Evolutionary conservation across 2,113 vertebrate genomes (phyloP).

Genomic region (Dendrocopos noguchii): DNA sequence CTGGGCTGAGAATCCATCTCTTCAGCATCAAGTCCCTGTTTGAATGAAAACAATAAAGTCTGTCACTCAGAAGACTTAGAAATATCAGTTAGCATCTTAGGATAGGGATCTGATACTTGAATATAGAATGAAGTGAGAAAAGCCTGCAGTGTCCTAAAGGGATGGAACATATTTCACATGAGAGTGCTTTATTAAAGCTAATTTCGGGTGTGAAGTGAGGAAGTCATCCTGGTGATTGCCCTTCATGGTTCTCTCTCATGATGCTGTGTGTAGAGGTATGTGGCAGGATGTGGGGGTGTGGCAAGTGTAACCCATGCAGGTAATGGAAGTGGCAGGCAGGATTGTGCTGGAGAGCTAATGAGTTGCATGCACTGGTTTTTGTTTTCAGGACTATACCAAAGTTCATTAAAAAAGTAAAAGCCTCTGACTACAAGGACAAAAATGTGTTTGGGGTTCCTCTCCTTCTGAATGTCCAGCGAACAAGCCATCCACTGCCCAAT

Average conservation of each 20-base stretch:
- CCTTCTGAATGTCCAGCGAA: constrained; percentile 80
- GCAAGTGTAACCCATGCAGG: neutral
- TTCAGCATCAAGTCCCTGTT: neutral
- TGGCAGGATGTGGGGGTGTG: neutral
- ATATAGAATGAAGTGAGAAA: neutral
- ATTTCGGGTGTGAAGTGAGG: neutral
- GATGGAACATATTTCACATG: neutral
- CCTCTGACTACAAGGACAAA: constrained; percentile 78
- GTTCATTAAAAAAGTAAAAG: constrained; percentile 78
- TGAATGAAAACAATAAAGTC: neutral
- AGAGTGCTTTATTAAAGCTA: neutral
- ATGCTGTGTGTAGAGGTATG: neutral
- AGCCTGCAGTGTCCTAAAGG: neutral
- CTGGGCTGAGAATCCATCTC: neutral
- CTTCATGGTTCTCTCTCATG: neutral
- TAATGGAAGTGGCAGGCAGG: neutral
- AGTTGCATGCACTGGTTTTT: neutral
- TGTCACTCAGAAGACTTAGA: neutral
- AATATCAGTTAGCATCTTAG: neutral
- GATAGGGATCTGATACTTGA: neutral
- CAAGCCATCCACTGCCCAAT: constrained; percentile 81
- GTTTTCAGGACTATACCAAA: constrained; percentile 85
- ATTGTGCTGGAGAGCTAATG: neutral
- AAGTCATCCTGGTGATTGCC: neutral
- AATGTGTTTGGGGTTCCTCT: constrained; percentile 87